Evolutionary conservation across 2,797 vertebrate species (phyloP).

Genomic region (Poeciliopsis turneri): DNA sequence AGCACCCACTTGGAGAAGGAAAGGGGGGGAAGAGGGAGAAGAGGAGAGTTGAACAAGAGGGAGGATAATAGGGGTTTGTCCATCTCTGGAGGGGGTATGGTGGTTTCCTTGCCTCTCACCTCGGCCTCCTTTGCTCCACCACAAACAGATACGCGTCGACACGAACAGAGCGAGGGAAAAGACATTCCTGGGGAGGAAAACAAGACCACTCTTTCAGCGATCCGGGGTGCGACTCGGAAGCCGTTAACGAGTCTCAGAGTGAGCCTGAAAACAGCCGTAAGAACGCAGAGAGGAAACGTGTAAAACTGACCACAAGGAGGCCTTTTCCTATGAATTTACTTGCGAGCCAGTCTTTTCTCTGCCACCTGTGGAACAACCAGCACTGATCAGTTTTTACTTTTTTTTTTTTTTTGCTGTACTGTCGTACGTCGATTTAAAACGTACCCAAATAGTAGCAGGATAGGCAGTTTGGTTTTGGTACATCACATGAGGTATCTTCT

Average conservation of each 20-base stretch:
- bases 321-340: slow-evolving; percentile 21
- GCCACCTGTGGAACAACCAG: neutral
- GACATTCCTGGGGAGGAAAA: slow-evolving; percentile 54
- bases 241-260: slow-evolving; percentile 9
- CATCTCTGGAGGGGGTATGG: slow-evolving; percentile 74
- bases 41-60: slow-evolving; percentile 39
- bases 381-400: neutral
- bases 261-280: neutral
- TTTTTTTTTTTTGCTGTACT: neutral
- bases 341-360: neutral
- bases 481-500: neutral
- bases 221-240: slow-evolving; percentile 21
- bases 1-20: slow-evolving; percentile 74
- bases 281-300: neutral
- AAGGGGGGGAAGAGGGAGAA: slow-evolving; percentile 31
- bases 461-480: neutral
- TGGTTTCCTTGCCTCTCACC: slow-evolving; percentile 74
- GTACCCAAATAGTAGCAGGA: neutral
- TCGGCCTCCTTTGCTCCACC: slow-evolving; percentile 54
- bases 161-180: slow-evolving; percentile 39
- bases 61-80: slow-evolving; percentile 81
- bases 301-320: slow-evolving; percentile 6
- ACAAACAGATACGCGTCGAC: slow-evolving; percentile 73
- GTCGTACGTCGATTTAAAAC: neutral
- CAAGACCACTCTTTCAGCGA: slow-evolving; percentile 22